These are phyloP conservation scores for Lepidurus packardi DNA, from an alignment of 1,140 invertebrate species.

Conservation along the genomic window DNA sequence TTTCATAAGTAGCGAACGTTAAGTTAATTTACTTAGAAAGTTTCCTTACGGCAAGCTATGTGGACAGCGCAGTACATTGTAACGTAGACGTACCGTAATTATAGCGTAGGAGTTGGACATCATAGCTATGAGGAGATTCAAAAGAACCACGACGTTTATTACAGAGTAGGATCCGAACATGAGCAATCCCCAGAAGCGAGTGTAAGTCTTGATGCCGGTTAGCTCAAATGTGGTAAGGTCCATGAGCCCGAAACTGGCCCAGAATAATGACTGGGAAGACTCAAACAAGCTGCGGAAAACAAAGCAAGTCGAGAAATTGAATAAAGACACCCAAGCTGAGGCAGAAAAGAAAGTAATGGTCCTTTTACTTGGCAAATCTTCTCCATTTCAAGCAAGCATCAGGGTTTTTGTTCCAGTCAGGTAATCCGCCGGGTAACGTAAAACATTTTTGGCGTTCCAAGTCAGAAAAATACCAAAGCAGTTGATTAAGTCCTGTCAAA, in stretches of 20 bases:
- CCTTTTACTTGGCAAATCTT: constrained; percentile 53
- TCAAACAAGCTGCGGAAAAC: constrained; percentile 71
- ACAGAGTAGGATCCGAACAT: constrained; percentile 77
- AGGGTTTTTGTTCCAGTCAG: constrained; percentile 58
- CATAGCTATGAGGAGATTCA: constrained; percentile 84
- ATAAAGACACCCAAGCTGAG: not conserved
- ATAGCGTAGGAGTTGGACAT: constrained; percentile 82
- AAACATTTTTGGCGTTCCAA: constrained; percentile 71
- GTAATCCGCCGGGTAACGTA: constrained; percentile 51
- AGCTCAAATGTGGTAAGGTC: constrained; percentile 73
- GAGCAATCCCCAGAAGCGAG: constrained; percentile 69
- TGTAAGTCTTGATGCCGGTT: constrained; percentile 67
- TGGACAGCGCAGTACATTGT: too few species aligned
- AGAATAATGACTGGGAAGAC: constrained; percentile 80
- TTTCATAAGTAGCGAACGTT: too few species aligned
- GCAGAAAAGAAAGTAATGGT: not conserved
- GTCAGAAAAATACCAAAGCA: constrained; percentile 85
- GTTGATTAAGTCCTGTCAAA: constrained; percentile 64
- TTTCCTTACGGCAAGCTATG: too few species aligned
- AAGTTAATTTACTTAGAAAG: too few species aligned
- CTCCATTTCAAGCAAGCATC: constrained; percentile 74
- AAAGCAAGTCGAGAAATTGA: not conserved
- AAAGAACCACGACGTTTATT: constrained; percentile 76
- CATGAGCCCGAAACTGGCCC: constrained; percentile 80
- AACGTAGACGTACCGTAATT: constrained; percentile 54